These are phyloP conservation scores for Barnardius zonarius DNA, from an alignment of 2,113 vertebrate species.

Conservation along the genomic window DNA sequence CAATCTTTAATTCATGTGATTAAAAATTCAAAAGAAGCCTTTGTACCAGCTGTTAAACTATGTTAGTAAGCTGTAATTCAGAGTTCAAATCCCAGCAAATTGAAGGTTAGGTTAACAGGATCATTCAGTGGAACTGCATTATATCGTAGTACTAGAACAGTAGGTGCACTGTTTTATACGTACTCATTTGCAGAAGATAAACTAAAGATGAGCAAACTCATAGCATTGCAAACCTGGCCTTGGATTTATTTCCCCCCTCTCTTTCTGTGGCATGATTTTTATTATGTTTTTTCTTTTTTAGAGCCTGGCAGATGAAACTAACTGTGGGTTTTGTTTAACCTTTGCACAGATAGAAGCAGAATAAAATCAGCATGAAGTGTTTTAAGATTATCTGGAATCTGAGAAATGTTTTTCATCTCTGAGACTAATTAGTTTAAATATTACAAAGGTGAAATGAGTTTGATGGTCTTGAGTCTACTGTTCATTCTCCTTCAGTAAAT, in stretches of 20 bases:
- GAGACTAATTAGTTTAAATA: conserved; percentile 63
- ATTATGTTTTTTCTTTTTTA: conserved; percentile 17
- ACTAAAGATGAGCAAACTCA: conserved; percentile 67
- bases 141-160: conserved; percentile 67
- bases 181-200: conserved; percentile 72
- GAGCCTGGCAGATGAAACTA: conserved; percentile 54
- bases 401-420: conserved; percentile 64
- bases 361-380: conserved; percentile 63
- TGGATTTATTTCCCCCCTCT: conserved; percentile 47
- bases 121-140: conserved; percentile 76
- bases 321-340: conserved; percentile 59
- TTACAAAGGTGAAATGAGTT: conserved; percentile 62
- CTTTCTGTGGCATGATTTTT: neutral
- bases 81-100: conserved; percentile 84
- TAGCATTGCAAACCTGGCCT: conserved; percentile 49
- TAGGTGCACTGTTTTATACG: conserved; percentile 72
- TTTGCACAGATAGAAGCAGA: conserved; percentile 53
- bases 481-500: conserved; percentile 41
- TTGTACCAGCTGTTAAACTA: conserved; percentile 83
- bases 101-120: conserved; percentile 83
- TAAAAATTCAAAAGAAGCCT: conserved; percentile 84
- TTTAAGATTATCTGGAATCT: conserved; percentile 69
- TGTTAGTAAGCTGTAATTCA: conserved; percentile 80
- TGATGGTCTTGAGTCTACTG: conserved; percentile 62
- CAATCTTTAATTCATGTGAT: conserved; percentile 84